Percentiles rank a stretch among this genome's conserved stretches.
Evolutionary conservation across 1,140 invertebrate species (phyloP).

Genomic region (Melitaea cinxia): DNA sequence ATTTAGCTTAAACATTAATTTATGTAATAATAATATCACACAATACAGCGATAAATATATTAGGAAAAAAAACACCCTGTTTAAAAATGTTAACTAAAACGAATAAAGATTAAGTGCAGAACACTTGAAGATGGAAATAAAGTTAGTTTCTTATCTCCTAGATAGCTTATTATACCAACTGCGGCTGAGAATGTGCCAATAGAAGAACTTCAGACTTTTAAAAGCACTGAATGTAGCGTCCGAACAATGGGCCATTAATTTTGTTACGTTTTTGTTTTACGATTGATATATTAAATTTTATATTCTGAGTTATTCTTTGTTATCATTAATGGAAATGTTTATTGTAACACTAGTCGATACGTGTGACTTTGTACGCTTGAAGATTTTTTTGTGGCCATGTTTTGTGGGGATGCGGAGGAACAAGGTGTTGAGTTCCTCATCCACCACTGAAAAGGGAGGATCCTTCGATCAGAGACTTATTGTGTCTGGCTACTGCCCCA

Average conservation of each 20-base stretch:
- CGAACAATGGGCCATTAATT: conserved; percentile 14
- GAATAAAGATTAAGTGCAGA: not conserved
- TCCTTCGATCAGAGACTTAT: too few relatives aligned
- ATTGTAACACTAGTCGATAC: not conserved
- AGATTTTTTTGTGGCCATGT: too few relatives aligned
- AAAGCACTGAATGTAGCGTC: not conserved
- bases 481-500: too few relatives aligned
- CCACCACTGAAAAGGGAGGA: too few relatives aligned
- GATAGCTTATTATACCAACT: conserved; percentile 11
- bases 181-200: not conserved
- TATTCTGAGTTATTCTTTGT: not conserved
- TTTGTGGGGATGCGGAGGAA: too few relatives aligned
- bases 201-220: conserved; percentile 4
- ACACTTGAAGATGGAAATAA: conserved; percentile 7
- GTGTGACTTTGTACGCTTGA: too few relatives aligned
- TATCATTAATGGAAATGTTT: not conserved
- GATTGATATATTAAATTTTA: conserved; percentile 5
- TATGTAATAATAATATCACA: too few relatives aligned
- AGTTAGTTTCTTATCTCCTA: not conserved
- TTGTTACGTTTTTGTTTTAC: conserved; percentile 15
- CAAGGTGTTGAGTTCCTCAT: too few relatives aligned
- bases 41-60: too few relatives aligned
- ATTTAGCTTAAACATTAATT: too few relatives aligned
- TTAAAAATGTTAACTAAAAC: not conserved
- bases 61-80: not conserved